Percentiles rank a stretch among this genome's conserved stretches.
Evolutionary conservation across 2,113 vertebrate genomes (phyloP).

Genomic region (Geococcyx californianus): DNA sequence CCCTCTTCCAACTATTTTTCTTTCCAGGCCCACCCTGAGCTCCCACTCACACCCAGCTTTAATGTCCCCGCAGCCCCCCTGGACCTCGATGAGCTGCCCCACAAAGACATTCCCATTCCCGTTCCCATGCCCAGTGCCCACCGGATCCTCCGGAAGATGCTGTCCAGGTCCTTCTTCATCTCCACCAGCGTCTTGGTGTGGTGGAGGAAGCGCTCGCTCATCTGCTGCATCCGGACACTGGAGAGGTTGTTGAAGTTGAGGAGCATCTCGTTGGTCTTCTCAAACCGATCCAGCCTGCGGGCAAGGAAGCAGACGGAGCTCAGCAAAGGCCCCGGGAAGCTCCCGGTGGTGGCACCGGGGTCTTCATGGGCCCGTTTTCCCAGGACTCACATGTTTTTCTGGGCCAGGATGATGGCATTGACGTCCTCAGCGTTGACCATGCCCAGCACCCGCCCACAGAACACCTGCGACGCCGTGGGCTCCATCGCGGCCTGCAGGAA

Average conservation of each 20-base stretch:
- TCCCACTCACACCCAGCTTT: rapidly evolving
- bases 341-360: not conserved
- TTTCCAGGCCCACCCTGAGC: rapidly evolving
- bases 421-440: conserved; percentile 97
- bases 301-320: not conserved
- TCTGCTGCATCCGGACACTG: conserved; percentile 89
- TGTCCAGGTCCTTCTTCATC: conserved; percentile 96
- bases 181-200: conserved; percentile 92
- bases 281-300: conserved; percentile 92
- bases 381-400: conserved; percentile 93
- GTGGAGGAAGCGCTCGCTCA: conserved; percentile 91
- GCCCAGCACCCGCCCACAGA: conserved; percentile 92
- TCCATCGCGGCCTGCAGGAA: conserved; percentile 79
- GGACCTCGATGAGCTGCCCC: rapidly evolving
- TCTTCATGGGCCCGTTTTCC: rapidly evolving
- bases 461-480: conserved; percentile 87
- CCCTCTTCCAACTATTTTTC: not conserved
- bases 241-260: conserved; percentile 97
- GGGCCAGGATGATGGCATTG: conserved; percentile 95
- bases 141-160: conserved; percentile 94
- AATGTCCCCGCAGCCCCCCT: rapidly evolving
- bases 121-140: not conserved
- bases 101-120: rapidly evolving
- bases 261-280: conserved; percentile 99
- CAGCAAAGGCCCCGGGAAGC: not conserved